These are phyloP conservation scores for Choreutis nemorana DNA, from an alignment of 2,888 invertebrate genomes.

Conservation along the genomic window DNA sequence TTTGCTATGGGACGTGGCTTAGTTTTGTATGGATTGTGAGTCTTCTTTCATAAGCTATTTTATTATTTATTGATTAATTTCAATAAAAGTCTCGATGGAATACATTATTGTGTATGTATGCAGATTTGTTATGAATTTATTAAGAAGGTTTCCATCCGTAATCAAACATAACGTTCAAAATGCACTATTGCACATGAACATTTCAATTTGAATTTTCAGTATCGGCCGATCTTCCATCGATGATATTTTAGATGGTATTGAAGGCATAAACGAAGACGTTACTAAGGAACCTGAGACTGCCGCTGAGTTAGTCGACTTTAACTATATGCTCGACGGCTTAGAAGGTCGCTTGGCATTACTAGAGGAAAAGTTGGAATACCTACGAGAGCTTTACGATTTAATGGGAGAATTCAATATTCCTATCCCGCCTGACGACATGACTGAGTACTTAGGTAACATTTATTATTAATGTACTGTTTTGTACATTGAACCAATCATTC, in stretches of 20 bases:
- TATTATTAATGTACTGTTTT: too few species aligned
- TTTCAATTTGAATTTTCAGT: constrained; percentile 49
- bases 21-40: too few species aligned
- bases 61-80: too few species aligned
- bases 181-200: constrained; percentile 1
- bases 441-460: constrained; percentile 58
- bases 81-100: too few species aligned
- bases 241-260: constrained; percentile 69
- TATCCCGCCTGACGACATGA: constrained; percentile 75
- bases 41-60: too few species aligned
- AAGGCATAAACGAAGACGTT: constrained; percentile 71
- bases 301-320: constrained; percentile 74
- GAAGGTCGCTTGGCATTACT: constrained; percentile 72
- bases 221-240: constrained; percentile 70
- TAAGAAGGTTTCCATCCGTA: too few species aligned
- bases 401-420: constrained; percentile 82
- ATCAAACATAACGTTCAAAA: too few species aligned
- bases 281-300: constrained; percentile 73
- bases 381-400: constrained; percentile 83
- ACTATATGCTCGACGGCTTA: constrained; percentile 74
- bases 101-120: too few species aligned
- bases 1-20: too few species aligned
- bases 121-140: too few species aligned
- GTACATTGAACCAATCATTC: too few species aligned
- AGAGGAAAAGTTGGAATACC: constrained; percentile 78